phyloP scores from a whole-genome alignment of 2,113 vertebrate species.

The Leiothrix lutea region DNA sequence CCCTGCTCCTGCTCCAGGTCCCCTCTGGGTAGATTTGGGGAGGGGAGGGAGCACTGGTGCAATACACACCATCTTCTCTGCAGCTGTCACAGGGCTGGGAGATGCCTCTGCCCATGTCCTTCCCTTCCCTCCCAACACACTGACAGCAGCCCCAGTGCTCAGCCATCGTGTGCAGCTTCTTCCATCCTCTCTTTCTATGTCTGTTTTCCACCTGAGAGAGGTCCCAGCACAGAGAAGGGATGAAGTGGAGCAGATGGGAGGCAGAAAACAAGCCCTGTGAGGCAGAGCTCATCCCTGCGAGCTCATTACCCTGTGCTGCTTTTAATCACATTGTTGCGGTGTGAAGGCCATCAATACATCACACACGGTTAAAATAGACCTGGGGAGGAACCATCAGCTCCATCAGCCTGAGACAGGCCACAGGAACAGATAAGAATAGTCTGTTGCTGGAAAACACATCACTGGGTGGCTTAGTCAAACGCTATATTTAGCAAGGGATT shows the following conservation, averaged over 20 bases:
- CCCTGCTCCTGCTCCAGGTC: neutral
- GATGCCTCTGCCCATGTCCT: neutral
- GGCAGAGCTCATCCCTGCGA: neutral
- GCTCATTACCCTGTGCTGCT: neutral
- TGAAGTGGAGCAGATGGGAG: neutral
- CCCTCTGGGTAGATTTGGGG: neutral
- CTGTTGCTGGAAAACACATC: conserved; percentile 10
- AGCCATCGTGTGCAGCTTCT: neutral
- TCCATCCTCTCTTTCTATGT: neutral
- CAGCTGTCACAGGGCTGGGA: neutral
- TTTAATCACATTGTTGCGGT: conserved; percentile 30
- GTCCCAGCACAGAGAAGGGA: neutral
- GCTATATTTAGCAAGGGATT: conserved; percentile 5
- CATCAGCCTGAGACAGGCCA: neutral
- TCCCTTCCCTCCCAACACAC: neutral
- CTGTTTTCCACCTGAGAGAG: neutral
- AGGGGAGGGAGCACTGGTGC: neutral
- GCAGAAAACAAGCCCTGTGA: neutral
- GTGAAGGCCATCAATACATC: conserved; percentile 2
- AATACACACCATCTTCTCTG: neutral
- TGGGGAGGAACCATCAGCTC: neutral
- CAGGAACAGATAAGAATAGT: neutral
- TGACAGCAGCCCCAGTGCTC: neutral
- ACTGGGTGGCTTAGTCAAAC: neutral
- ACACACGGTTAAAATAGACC: neutral